Percentiles rank a stretch among this genome's conserved stretches.
phyloP scores from a whole-genome alignment of 1,140 invertebrate genomes.

The Aphaenogaster ashmeadi region DNA sequence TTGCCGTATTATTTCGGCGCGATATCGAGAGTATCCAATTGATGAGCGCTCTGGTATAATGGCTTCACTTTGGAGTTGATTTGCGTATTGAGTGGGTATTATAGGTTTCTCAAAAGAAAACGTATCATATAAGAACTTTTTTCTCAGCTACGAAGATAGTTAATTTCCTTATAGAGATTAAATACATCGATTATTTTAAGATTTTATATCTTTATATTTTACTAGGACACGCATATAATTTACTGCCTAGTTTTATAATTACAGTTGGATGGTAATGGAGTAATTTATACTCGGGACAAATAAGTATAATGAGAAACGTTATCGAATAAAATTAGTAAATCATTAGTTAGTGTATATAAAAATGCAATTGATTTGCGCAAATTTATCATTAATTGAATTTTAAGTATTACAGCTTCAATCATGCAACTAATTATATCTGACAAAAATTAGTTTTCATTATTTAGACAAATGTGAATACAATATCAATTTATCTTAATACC shows the following conservation, averaged over 20 bases:
- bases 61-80: conserved; percentile 12
- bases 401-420: neutral
- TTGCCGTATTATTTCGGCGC: conserved; percentile 44
- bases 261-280: neutral
- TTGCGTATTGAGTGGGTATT: conserved; percentile 35
- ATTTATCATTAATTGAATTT: conserved; percentile 13
- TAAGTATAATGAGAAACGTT: conserved; percentile 4
- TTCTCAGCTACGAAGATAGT: neutral
- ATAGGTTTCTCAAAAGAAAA: conserved; percentile 12
- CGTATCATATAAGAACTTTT: neutral
- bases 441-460: neutral
- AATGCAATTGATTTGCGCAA: conserved; percentile 23
- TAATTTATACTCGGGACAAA: conserved; percentile 1
- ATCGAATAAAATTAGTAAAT: neutral
- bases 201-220: neutral
- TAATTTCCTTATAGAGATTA: neutral
- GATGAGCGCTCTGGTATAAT: conserved; percentile 1
- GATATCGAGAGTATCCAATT: conserved; percentile 38
- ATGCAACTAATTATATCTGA: neutral
- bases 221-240: neutral
- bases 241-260: neutral
- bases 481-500: neutral
- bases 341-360: neutral
- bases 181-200: neutral
- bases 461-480: neutral